A percentile compares a stretch with the other conserved stretches of the same genome.
These are phyloP conservation scores for Ochropleura plecta DNA, from an alignment of 2,888 invertebrate genomes.

Conservation along the genomic window DNA sequence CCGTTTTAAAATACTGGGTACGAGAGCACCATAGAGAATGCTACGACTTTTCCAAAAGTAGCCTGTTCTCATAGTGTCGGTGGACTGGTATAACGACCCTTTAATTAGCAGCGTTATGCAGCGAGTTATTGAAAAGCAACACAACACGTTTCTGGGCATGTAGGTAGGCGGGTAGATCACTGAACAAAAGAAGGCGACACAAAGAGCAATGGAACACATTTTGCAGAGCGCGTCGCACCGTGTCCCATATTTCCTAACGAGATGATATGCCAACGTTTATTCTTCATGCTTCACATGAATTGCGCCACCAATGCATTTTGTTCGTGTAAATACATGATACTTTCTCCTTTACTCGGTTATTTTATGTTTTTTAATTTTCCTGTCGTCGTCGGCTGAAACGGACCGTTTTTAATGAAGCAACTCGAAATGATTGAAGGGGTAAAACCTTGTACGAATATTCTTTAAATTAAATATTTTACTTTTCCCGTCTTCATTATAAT, in stretches of 20 bases:
- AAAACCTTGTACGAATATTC: constrained; percentile 55
- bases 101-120: constrained; percentile 68
- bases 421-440: constrained; percentile 59
- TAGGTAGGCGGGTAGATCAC: constrained; percentile 78
- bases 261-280: constrained; percentile 86
- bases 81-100: constrained; percentile 56
- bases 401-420: constrained; percentile 62
- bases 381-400: constrained; percentile 50
- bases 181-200: constrained; percentile 86
- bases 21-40: constrained; percentile 28
- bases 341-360: constrained; percentile 45
- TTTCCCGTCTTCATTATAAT: constrained; percentile 44
- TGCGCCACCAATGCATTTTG: constrained; percentile 72
- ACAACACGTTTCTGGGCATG: constrained; percentile 68
- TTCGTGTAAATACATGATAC: constrained; percentile 60
- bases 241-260: constrained; percentile 89
- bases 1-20: constrained; percentile 33
- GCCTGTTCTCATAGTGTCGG: constrained; percentile 15
- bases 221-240: constrained; percentile 84
- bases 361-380: constrained; percentile 64
- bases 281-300: constrained; percentile 76
- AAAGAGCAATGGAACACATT: constrained; percentile 89
- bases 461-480: constrained; percentile 57
- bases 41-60: constrained; percentile 23
- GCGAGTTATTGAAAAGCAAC: constrained; percentile 70